Base-by-base conservation (phyloP, 2,113 vertebrate species). In the Jaculus jaculus region DNA sequence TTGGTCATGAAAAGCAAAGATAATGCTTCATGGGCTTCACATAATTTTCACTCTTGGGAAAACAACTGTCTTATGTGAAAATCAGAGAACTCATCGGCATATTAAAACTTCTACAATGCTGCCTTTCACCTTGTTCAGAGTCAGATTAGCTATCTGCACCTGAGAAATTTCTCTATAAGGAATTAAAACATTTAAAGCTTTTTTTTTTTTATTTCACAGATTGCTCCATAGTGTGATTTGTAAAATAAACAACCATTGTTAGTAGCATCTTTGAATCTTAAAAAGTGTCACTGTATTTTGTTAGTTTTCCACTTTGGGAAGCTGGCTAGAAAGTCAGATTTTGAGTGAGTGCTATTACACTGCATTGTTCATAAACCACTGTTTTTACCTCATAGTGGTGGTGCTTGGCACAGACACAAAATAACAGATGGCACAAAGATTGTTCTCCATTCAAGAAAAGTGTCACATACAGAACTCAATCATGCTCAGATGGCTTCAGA, bases 401-500 rank as follows among this genome's bases (percentile, higher is more conserved):
- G 32, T 30, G 72, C 60, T 86, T 77, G 86, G 86, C 86, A 94
- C 51, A 84, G 74, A 91, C n/a, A 66, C 63, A 91, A 66, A 89
- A 34, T 69, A 93, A 80, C 89, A 96, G 90, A 95, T 94, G 87
- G 95, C 60, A 81, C 13, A 72, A 69, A 84, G 63, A 79, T 71
- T 87, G 90, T 91, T 93, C 82, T 92, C 47, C 34, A 82, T 91
- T 89, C 87, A 93, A 32, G 65, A 95, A 84, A 34, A 91, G 20
- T 84, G 58, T 92, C 68, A 84, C 54, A 69, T 12, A 87, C 58
- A 89, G 37, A 82, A 90, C 68, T 82, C 68, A 86, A 65, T 95
- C 89, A 92, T 78, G 81, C 80, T 77, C 82, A 87, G 88, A 54
- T 80, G 72, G 65, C 68, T n/a, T 84, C 72, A 92, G 63, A 91